Evolutionary conservation across 35 echinoderm and acorn worm genomes (phyloP), one percentile per base, ranked within the genome.

Genomic region (Hemicentrotus pulcherrimus): DNA sequence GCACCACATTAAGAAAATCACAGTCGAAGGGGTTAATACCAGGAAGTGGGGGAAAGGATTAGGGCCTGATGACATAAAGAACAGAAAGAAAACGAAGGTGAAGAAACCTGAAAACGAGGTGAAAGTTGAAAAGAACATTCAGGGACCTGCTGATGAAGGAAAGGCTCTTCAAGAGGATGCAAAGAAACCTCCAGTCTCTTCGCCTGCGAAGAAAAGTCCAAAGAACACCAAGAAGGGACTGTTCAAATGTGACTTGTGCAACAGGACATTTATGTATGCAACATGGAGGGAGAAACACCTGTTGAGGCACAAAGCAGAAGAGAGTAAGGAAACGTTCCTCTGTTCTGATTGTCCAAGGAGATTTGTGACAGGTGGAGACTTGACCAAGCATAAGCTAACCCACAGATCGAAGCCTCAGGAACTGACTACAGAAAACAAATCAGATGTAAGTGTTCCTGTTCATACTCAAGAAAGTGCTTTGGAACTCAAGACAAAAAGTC

Each of bases 211-310:
- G 88, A 47, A 90, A 47, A 33, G 11, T 45, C 32, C 31, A 32
- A 90, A 90, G 88, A 47, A 90, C 32, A 33, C 32, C 15, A 90
- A 61, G 31, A 58, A 93, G 48, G 91, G 91, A 47, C n/a, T 28
- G 19, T 96, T 95, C 58, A 14, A 47, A 3, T 96, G 96, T 52
- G 31, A 91, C 46, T 46, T 96, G 50, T 96, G 96, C 88, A 65
- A 92, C 52, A 94, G 94, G 48, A 88, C 96, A 30, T 96, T 96
- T 94, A 94, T 94, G 46, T 96, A 96, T 45, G 89, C 94, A 52
- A 61, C 91, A 22, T 96, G 96, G 96, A 95, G 86, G 52, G 94
- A 96, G 48, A 96, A 87, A 71, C 96, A 96, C 86, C 58, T 96
- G 46, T 58, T 86, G 46, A 95, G 61, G 47, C 96, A 96, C 47